Conservation (phyloP, 2,113 vertebrate species). For the Rissa tridactyla region DNA sequence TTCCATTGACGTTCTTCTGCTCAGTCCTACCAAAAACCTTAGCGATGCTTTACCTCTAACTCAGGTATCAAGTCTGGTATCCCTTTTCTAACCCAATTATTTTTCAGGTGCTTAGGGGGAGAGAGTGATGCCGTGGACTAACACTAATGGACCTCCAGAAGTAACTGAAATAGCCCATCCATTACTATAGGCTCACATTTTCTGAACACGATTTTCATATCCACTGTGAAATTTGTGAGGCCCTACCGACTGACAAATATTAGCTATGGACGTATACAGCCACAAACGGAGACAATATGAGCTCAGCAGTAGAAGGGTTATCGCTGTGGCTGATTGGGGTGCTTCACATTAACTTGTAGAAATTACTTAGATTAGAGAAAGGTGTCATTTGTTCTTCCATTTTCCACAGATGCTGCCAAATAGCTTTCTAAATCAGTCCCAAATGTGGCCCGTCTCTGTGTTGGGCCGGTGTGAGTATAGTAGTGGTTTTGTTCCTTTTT, state of each 20-base stretch:
- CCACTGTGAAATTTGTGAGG: not conserved
- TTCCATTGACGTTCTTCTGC: not conserved
- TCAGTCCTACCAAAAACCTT: not conserved
- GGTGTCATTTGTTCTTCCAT: slow-evolving; percentile 32
- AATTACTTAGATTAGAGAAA: slow-evolving; percentile 34
- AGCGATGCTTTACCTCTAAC: not conserved
- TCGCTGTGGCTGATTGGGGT: not conserved
- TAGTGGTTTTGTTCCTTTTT: slow-evolving; percentile 45
- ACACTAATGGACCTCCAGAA: not conserved
- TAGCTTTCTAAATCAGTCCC: slow-evolving; percentile 64
- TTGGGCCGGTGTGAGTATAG: slow-evolving; percentile 19
- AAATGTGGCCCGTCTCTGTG: slow-evolving; percentile 35
- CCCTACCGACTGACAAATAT: not conserved
- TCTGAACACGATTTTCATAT: not conserved
- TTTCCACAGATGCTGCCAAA: slow-evolving; percentile 54
- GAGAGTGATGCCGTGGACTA: not conserved
- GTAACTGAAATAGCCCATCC: not conserved
- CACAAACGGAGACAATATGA: not conserved
- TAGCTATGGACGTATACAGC: not conserved
- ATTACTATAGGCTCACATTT: not conserved
- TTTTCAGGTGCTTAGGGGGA: not conserved
- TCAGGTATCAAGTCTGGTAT: not conserved
- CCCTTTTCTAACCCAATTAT: not conserved
- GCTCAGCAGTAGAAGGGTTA: not conserved
- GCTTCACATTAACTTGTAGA: not conserved